A percentile compares a stretch with the other conserved stretches of the same genome.
phyloP scores from a whole-genome alignment of 2,888 invertebrate species.

The Gastrophysa polygoni region DNA sequence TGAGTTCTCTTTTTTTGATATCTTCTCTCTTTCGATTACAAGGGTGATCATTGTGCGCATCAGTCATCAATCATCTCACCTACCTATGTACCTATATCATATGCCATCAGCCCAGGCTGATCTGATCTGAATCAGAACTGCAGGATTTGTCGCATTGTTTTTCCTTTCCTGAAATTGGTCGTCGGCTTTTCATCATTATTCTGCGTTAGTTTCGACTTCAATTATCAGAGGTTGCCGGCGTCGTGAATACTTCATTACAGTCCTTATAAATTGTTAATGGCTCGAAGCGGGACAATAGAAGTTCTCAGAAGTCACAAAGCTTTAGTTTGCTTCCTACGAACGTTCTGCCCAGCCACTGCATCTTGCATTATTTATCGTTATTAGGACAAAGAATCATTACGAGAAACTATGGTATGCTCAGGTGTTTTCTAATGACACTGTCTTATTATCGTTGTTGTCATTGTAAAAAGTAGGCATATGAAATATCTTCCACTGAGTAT shows the following conservation, averaged over 20 bases:
- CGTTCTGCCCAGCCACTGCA: slow-evolving; percentile 30
- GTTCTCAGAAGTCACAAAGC: slow-evolving; percentile 33
- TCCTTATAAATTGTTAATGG: slow-evolving; percentile 36
- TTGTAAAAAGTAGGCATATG: too few species aligned
- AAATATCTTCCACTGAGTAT: too few species aligned
- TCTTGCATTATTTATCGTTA: slow-evolving; percentile 41
- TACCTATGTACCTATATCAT: too few species aligned
- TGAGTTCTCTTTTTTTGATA: too few species aligned
- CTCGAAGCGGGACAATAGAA: slow-evolving; percentile 34
- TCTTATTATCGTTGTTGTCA: neutral
- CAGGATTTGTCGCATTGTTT: too few species aligned
- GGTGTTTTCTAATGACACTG: neutral
- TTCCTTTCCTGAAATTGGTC: too few species aligned
- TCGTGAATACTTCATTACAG: slow-evolving; percentile 38
- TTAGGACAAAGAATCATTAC: slow-evolving; percentile 34
- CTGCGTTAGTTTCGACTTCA: slow-evolving; percentile 28
- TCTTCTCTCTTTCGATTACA: too few species aligned
- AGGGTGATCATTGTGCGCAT: too few species aligned
- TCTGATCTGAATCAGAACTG: too few species aligned
- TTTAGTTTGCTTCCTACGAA: slow-evolving; percentile 32
- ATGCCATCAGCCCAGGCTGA: too few species aligned
- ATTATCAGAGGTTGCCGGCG: slow-evolving; percentile 34
- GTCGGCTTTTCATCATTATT: slow-evolving; percentile 26
- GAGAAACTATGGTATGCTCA: slow-evolving; percentile 19
- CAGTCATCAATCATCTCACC: too few species aligned